phyloP scores from a whole-genome alignment of 2,797 vertebrate species.

The Lycodopsis pacificus region DNA sequence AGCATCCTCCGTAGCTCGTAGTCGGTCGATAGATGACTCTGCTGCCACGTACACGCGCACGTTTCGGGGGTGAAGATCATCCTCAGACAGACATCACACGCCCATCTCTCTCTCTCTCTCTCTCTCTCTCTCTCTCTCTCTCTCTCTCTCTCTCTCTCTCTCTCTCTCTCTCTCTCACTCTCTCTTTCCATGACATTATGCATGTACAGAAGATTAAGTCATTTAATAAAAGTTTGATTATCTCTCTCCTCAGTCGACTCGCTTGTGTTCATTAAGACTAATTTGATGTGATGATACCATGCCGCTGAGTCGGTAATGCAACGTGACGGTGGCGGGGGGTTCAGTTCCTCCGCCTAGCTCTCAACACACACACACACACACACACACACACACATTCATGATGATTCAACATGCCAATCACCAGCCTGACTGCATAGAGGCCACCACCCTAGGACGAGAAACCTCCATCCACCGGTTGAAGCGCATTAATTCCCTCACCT shows the following conservation, averaged over 20 bases:
- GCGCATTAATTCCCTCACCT: slow-evolving; percentile 57
- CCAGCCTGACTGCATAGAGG: slow-evolving; percentile 28
- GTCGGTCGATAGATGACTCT: slow-evolving; percentile 10
- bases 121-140: slow-evolving; percentile 34
- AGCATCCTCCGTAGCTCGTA: slow-evolving; percentile 44
- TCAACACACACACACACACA: slow-evolving; percentile 27
- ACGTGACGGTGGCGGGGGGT: slow-evolving; percentile 65
- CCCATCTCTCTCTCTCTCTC: slow-evolving; percentile 24
- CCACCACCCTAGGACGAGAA: slow-evolving; percentile 26
- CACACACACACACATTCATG: slow-evolving; percentile 11
- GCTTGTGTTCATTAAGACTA: slow-evolving; percentile 79
- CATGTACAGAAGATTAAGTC: slow-evolving; percentile 86
- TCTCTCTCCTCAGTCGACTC: slow-evolving; percentile 75
- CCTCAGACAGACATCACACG: slow-evolving; percentile 52
- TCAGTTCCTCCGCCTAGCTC: slow-evolving; percentile 39
- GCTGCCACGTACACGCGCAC: slow-evolving; percentile 28
- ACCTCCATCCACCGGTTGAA: slow-evolving; percentile 26
- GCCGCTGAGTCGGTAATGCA: slow-evolving; percentile 70
- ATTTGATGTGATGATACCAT: slow-evolving; percentile 76
- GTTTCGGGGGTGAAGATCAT: slow-evolving; percentile 39
- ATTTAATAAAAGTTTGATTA: slow-evolving; percentile 88
- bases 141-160: slow-evolving; percentile 58
- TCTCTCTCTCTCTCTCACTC: not conserved
- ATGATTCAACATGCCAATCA: slow-evolving; percentile 72
- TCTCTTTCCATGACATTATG: slow-evolving; percentile 70